These are phyloP conservation scores for Erebia aethiops DNA, from an alignment of 2,888 invertebrate genomes.

Conservation along the genomic window DNA sequence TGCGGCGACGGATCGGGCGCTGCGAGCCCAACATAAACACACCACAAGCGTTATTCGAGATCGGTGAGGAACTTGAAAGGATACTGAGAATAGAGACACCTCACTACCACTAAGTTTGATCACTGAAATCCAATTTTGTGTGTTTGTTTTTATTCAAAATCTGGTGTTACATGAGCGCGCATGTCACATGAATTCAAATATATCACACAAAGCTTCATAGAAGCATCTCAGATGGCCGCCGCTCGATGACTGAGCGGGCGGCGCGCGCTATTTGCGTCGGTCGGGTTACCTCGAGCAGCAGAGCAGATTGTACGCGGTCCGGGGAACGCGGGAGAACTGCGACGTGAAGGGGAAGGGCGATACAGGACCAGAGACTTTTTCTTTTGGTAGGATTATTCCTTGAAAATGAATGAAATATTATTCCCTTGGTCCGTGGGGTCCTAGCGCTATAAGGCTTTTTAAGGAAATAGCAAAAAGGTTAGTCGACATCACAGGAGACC, in stretches of 20 bases:
- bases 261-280: slow-evolving; percentile 44
- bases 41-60: slow-evolving; percentile 73
- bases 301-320: slow-evolving; percentile 31
- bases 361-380: slow-evolving; percentile 50
- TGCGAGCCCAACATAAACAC: slow-evolving; percentile 80
- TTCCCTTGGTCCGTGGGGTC: too few relatives aligned
- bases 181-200: slow-evolving; percentile 64
- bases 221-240: slow-evolving; percentile 51
- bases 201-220: slow-evolving; percentile 39
- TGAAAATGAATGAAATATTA: slow-evolving; percentile 34
- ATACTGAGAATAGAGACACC: slow-evolving; percentile 52
- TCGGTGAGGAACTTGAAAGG: slow-evolving; percentile 50
- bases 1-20: slow-evolving; percentile 67
- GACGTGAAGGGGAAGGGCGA: slow-evolving; percentile 51
- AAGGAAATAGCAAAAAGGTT: too few relatives aligned
- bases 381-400: slow-evolving; percentile 43
- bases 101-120: slow-evolving; percentile 63
- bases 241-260: slow-evolving; percentile 76
- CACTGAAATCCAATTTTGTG: slow-evolving; percentile 76
- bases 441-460: too few relatives aligned
- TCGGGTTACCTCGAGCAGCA: slow-evolving; percentile 42
- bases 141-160: slow-evolving; percentile 74
- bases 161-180: slow-evolving; percentile 66
- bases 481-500: too few relatives aligned
- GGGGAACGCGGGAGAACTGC: slow-evolving; percentile 42